These are phyloP conservation scores for Nesospiza acunhae DNA, from an alignment of 2,113 vertebrate genomes.

Conservation along the genomic window DNA sequence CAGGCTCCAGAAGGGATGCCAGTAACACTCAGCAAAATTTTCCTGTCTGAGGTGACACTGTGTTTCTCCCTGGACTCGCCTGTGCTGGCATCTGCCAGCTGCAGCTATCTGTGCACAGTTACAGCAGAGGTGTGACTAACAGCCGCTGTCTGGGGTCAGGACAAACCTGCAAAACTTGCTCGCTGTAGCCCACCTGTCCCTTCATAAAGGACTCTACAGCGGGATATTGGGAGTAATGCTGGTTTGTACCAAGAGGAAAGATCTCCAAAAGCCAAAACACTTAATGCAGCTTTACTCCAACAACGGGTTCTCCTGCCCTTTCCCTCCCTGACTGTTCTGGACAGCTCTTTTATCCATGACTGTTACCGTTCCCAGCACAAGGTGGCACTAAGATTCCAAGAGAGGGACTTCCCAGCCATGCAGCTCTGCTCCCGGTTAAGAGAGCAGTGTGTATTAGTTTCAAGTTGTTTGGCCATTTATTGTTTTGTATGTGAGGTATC, in stretches of 20 bases:
- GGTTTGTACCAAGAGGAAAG: background rate
- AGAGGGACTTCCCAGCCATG: background rate
- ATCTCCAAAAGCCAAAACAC: background rate
- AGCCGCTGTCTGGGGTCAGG: background rate
- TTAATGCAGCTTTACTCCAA: background rate
- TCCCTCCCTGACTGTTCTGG: background rate
- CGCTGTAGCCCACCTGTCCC: fast-evolving
- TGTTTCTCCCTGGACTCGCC: background rate
- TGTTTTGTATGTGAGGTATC: background rate
- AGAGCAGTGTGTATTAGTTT: fast-evolving
- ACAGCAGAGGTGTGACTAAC: background rate
- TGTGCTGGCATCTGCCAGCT: background rate
- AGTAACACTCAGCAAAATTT: background rate
- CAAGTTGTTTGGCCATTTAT: background rate
- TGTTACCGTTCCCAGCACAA: background rate
- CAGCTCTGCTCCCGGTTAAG: background rate
- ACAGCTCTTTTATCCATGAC: background rate
- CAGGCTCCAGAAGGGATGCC: background rate
- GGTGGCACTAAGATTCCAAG: constrained; percentile 7
- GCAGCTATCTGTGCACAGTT: fast-evolving
- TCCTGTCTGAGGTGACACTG: background rate
- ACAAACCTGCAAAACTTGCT: background rate
- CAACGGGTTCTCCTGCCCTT: background rate
- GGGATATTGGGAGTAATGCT: background rate
- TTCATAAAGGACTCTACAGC: background rate